Evolutionary conservation across 2,888 invertebrate genomes (phyloP).

Genomic region (Aspidapion aeneum): DNA sequence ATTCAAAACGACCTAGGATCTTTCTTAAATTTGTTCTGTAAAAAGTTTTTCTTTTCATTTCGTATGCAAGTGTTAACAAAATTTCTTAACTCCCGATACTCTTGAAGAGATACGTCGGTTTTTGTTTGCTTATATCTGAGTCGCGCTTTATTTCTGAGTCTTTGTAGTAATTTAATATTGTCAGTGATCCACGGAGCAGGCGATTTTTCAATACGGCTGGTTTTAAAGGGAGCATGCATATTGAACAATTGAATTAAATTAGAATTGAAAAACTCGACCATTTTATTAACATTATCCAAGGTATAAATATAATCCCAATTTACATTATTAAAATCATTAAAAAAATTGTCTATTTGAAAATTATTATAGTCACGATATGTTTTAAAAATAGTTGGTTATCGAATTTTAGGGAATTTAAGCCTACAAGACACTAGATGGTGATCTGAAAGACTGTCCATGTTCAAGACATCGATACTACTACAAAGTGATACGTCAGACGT

Average conservation of each 20-base stretch:
- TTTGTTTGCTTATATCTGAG: no score
- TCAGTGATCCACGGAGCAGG: no score
- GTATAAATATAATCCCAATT: slow-evolving; percentile 10
- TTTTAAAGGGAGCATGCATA: slow-evolving; percentile 10
- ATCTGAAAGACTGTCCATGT: slow-evolving; percentile 11
- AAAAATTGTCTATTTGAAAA: slow-evolving; percentile 4
- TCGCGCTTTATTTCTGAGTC: no score
- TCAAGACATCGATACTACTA: neutral
- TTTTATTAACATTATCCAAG: slow-evolving; percentile 4
- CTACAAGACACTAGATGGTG: slow-evolving; percentile 4
- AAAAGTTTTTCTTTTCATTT: no score
- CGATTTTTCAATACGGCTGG: slow-evolving; percentile 13
- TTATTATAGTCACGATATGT: slow-evolving; percentile 10
- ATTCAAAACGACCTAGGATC: no score
- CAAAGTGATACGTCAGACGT: neutral
- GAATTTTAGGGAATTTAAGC: neutral
- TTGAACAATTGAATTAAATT: slow-evolving; percentile 9
- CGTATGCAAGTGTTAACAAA: no score
- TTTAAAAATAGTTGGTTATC: neutral
- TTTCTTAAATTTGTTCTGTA: no score
- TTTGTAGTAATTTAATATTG: no score
- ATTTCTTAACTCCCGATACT: no score
- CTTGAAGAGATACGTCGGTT: no score
- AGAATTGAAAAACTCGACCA: slow-evolving; percentile 3
- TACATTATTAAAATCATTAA: slow-evolving; percentile 2